Base-by-base conservation (phyloP, 1,140 invertebrate genomes). In the Lanistes nyassanus region DNA sequence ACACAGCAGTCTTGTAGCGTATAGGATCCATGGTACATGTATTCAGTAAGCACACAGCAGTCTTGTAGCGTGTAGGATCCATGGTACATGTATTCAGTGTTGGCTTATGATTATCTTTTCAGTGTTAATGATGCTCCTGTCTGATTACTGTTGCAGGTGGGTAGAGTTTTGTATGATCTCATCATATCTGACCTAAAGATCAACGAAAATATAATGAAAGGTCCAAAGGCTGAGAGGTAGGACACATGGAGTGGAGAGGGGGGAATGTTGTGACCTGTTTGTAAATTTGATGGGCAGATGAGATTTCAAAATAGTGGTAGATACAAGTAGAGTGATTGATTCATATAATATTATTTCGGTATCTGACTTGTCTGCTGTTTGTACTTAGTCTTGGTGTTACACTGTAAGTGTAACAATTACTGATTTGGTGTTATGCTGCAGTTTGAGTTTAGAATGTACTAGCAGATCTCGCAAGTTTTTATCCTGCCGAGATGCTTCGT, bases 141-240 rank as follows among this genome's bases (percentile, higher is more conserved):
- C 21, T 76, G 21, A 39, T 62, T 65, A 21, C 67, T 79, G 39
- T 53, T 70, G 42, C 76, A 83, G 74, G 76, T 92, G 47, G 96
- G 96, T 29, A 93, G 94, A 82, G 96, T 97, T 86, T 90, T 98
- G 0, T 97, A 96, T 84, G 93, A 95, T 69, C 95, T 97, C 42
- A 93, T 98, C 16, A 91, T 97, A 76, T 92, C 94, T 66, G 95
- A 97, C 87, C 90, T 97, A 19, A 96, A 96, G 89, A 91, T 97
- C 75, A 92, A 96, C 87, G 89, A 93, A 9, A 94, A 94, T 82
- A 88, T 92, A 70, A 90, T 93, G 85, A 72, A 62, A 91, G 92
- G 74, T 19, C 62, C 23, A 69, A 21, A 23, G 60, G 26, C 47
- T 55, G n/a, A 26, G 16, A 79, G 74, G 75, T 47, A 67, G 74